Conservation (phyloP, 2,888 invertebrate genomes). For the Diplazon laetatorius region DNA sequence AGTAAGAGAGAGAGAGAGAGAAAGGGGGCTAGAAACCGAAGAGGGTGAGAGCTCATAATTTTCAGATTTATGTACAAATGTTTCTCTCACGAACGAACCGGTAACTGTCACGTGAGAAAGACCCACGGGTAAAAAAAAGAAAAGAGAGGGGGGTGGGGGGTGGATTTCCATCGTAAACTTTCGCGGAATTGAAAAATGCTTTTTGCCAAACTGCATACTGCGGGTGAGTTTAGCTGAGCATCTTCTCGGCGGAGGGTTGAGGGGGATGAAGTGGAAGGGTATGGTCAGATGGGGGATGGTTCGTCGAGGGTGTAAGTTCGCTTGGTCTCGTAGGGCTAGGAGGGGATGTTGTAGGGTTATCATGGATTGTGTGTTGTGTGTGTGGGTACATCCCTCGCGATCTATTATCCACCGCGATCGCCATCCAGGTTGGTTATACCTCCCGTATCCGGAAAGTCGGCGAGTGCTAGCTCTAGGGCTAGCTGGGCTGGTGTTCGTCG, state of each 20-base stretch:
- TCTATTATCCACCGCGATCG: slow-evolving; percentile 64
- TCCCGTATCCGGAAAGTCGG: slow-evolving; percentile 57
- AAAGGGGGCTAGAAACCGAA: slow-evolving; percentile 34
- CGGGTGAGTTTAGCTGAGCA: slow-evolving; percentile 16
- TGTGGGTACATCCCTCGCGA: slow-evolving; percentile 51
- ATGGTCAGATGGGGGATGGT: slow-evolving; percentile 48
- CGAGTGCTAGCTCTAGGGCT: slow-evolving; percentile 38
- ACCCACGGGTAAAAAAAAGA: too few species aligned
- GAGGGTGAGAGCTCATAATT: slow-evolving; percentile 77
- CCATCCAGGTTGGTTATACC: slow-evolving; percentile 49
- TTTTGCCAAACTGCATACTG: slow-evolving; percentile 63
- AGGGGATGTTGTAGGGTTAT: slow-evolving; percentile 72
- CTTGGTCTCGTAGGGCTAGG: slow-evolving; percentile 75
- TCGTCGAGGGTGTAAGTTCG: slow-evolving; percentile 41
- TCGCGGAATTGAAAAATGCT: slow-evolving; percentile 81
- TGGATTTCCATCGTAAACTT: slow-evolving; percentile 80
- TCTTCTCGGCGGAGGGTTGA: slow-evolving; percentile 40
- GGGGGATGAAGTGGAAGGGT: slow-evolving; percentile 29
- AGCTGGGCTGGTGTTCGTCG: too few species aligned
- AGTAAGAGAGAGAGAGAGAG: slow-evolving; percentile 4
- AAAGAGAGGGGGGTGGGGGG: slow-evolving; percentile 62
- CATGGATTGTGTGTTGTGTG: neutral
- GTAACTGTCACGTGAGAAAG: slow-evolving; percentile 42
- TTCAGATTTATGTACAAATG: slow-evolving; percentile 82
- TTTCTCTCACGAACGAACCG: slow-evolving; percentile 72